Evolutionary conservation across 2,113 vertebrate genomes (phyloP), one percentile per base, ranked within the genome.

Genomic region (Pica pica): DNA sequence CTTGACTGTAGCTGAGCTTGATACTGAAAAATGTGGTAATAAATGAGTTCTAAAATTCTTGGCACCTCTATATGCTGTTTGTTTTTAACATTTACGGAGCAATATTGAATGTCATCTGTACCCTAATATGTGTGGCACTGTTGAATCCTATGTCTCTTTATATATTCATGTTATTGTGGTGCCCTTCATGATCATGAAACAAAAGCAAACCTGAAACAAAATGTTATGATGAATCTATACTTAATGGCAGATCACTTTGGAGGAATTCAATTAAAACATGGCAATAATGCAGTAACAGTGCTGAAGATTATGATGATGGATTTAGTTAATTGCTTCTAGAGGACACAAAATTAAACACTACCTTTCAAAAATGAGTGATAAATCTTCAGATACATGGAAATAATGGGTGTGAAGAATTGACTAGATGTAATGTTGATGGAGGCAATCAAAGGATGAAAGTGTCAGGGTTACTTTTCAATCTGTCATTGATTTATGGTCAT

Each of bases 311-410:
- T 27, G 55, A 95, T 93, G 85, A 83, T 89, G 61, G 67, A 93
- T 95, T 78, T 94, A 84, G 77, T 93, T 96, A 94, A 89, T 92
- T 96, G 83, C 70, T 94, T 94, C 83, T 61, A n/a, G 70, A 89
- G 73, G 88, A 90, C 56, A 87, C 57, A 86, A 64, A 95, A 83
- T 95, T n/a, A 96, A 96, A 91, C 73, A 59, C 42, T 47, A 7
- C 84, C 83, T 95, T 95, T 96, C 87, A 90, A 78, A 94, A 91
- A 82, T 76, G 80, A 93, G 64, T 95, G 89, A 96, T 92, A 75
- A 81, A 86, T 93, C 85, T 80, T 89, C 90, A 82, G 37, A 60
- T 68, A 33, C n/a, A 21, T 64, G 47, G 76, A 89, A 93, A 75
- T 90, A 84, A 90, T 76, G 57, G 42, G 27, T 77, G 19, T 85